Percentiles rank a stretch among this genome's conserved stretches.
Conservation (phyloP, 2,113 vertebrate genomes). For the Strigops habroptila region DNA sequence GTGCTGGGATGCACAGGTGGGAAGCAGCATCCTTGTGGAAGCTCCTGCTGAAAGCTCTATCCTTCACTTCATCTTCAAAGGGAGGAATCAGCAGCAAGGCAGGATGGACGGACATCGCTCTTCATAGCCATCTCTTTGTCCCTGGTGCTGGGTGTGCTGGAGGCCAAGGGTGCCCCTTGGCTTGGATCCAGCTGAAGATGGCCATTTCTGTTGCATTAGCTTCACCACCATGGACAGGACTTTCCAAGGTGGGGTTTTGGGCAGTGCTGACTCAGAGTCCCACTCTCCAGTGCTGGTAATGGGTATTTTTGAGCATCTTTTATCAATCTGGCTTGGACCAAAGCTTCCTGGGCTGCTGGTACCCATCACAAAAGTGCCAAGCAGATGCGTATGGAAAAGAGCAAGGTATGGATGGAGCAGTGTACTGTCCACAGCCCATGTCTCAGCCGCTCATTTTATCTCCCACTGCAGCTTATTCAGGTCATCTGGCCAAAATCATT, state of each 20-base stretch:
- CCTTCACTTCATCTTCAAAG: constrained; percentile 7
- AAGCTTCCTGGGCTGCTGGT: background rate
- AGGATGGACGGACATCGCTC: background rate
- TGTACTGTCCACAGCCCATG: background rate
- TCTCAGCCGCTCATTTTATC: background rate
- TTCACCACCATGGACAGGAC: no score
- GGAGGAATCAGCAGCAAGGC: background rate
- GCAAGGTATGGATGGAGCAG: background rate
- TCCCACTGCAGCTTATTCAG: background rate
- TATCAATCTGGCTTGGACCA: rapidly evolving
- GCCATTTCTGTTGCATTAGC: background rate
- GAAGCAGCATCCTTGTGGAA: background rate
- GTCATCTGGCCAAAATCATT: background rate
- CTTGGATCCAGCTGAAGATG: no score
- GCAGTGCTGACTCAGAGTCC: no score
- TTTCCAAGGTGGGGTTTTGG: background rate
- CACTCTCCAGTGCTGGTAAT: background rate
- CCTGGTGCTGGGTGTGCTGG: no score
- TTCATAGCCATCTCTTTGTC: rapidly evolving
- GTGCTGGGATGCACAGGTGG: background rate
- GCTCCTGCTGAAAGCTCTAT: constrained; percentile 1
- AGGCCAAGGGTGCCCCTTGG: no score
- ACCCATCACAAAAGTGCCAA: background rate
- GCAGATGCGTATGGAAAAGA: background rate
- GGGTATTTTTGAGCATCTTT: background rate